Evolutionary conservation across 2,888 invertebrate genomes (phyloP).

Genomic region (Atethmia centrago): DNA sequence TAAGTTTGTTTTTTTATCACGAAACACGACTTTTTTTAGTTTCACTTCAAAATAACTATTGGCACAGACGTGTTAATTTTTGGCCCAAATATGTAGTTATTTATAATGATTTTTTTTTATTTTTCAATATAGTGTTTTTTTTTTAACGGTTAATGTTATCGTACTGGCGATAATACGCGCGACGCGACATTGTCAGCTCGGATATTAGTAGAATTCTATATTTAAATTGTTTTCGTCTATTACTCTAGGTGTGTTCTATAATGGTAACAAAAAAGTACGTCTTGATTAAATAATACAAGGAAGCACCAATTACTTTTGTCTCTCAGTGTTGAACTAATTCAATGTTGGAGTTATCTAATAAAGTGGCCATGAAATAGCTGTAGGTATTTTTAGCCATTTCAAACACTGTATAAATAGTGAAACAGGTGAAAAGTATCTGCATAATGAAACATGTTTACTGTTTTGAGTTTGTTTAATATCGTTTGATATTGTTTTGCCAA

Average conservation of each 20-base stretch:
- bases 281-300: not conserved
- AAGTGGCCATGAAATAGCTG: slow-evolving; percentile 35
- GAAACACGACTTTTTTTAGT: slow-evolving; percentile 24
- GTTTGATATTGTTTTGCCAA: not conserved
- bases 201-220: slow-evolving; percentile 81
- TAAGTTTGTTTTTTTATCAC: slow-evolving; percentile 28
- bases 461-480: not conserved
- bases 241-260: slow-evolving; percentile 74
- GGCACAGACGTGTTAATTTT: slow-evolving; percentile 46
- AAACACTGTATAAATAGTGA: slow-evolving; percentile 31
- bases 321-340: slow-evolving; percentile 32
- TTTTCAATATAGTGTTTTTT: slow-evolving; percentile 56
- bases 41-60: slow-evolving; percentile 43
- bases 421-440: slow-evolving; percentile 42
- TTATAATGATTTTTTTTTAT: slow-evolving; percentile 12
- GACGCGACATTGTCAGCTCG: slow-evolving; percentile 85
- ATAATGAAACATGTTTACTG: not conserved
- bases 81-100: slow-evolving; percentile 20
- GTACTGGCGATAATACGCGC: slow-evolving; percentile 79
- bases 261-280: slow-evolving; percentile 52
- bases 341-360: slow-evolving; percentile 19
- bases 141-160: slow-evolving; percentile 67
- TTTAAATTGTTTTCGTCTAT: slow-evolving; percentile 73
- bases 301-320: slow-evolving; percentile 24
- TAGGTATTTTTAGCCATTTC: slow-evolving; percentile 36